Conservation (phyloP, 2,113 vertebrate species). For the Gallinago media region DNA sequence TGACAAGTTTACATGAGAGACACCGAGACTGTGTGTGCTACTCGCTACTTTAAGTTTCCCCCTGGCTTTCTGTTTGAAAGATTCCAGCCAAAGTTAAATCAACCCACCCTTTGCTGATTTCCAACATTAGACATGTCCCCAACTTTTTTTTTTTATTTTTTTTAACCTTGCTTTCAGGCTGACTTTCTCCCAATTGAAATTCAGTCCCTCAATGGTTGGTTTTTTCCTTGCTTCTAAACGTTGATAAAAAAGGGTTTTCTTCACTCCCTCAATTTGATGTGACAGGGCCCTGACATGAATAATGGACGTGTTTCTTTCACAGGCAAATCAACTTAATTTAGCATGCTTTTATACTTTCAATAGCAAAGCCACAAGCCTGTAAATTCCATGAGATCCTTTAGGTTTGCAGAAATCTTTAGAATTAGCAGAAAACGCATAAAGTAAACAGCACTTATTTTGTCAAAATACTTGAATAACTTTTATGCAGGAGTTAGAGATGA, state of each 20-base stretch:
- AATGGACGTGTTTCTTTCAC: slow-evolving; percentile 98
- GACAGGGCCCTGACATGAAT: slow-evolving; percentile 99
- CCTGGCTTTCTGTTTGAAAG: slow-evolving; percentile 75
- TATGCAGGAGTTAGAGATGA: slow-evolving; percentile 78
- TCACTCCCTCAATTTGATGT: slow-evolving; percentile 99
- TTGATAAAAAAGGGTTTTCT: slow-evolving; percentile 96
- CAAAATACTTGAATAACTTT: slow-evolving; percentile 85
- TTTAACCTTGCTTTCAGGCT: slow-evolving; percentile 89
- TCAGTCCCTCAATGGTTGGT: slow-evolving; percentile 92
- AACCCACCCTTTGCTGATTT: slow-evolving; percentile 85
- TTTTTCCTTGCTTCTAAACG: slow-evolving; percentile 93
- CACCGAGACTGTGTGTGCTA: slow-evolving; percentile 64
- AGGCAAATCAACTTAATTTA: slow-evolving; percentile 99
- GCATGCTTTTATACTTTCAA: slow-evolving; percentile 94
- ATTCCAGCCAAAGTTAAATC: slow-evolving; percentile 84
- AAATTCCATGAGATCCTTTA: slow-evolving; percentile 95
- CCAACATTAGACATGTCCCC: slow-evolving; percentile 89
- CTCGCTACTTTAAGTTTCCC: slow-evolving; percentile 72
- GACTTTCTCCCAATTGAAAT: slow-evolving; percentile 97
- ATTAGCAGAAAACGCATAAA: slow-evolving; percentile 87
- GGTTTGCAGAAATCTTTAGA: slow-evolving; percentile 90
- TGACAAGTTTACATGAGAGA: slow-evolving; percentile 75
- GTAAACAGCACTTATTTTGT: slow-evolving; percentile 85
- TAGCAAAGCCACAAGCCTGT: slow-evolving; percentile 92
- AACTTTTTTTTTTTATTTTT: slow-evolving; percentile 30